These are phyloP conservation scores for Enoplosus armatus DNA, from an alignment of 2,797 vertebrate species.

Conservation along the genomic window DNA sequence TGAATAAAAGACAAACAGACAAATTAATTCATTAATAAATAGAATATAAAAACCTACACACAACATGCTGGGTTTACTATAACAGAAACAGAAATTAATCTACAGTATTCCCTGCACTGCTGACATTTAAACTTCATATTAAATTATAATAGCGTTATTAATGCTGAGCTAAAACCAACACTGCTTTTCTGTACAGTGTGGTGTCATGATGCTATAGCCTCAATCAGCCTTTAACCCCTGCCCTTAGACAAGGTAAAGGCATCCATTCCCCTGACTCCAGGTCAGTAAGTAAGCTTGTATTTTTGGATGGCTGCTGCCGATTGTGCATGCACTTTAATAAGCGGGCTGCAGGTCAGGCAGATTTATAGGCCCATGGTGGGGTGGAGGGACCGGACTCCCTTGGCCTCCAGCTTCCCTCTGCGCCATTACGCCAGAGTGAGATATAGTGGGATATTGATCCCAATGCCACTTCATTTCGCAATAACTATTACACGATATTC, in stretches of 20 bases:
- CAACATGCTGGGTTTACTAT: conserved; percentile 18
- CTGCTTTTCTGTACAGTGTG: conserved; percentile 32
- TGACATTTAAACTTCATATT: conserved; percentile 37
- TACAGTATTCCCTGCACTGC: neutral
- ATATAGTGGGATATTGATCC: conserved; percentile 99
- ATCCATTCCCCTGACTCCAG: conserved; percentile 75
- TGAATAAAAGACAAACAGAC: conserved; percentile 51
- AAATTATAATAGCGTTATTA: conserved; percentile 42
- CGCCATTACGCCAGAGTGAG: conserved; percentile 96
- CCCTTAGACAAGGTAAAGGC: conserved; percentile 74
- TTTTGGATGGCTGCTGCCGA: conserved; percentile 84
- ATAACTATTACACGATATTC: conserved; percentile 96
- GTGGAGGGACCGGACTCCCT: conserved; percentile 94
- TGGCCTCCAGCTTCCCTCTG: conserved; percentile 95
- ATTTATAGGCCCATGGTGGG: conserved; percentile 96
- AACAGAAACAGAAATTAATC: conserved; percentile 31
- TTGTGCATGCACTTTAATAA: conserved; percentile 94
- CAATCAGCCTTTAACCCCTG: conserved; percentile 76
- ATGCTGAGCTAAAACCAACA: conserved; percentile 44
- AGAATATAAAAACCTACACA: conserved; percentile 24
- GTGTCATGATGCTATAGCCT: conserved; percentile 52
- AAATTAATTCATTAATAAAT: conserved; percentile 43
- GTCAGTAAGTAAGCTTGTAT: conserved; percentile 81
- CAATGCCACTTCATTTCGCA: conserved; percentile 96
- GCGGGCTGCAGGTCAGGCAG: conserved; percentile 89